Percentiles rank a stretch among this genome's conserved stretches.
These are phyloP conservation scores for Sebastiscus albofasciatus DNA, from an alignment of 2,797 vertebrate species.

Conservation along the genomic window DNA sequence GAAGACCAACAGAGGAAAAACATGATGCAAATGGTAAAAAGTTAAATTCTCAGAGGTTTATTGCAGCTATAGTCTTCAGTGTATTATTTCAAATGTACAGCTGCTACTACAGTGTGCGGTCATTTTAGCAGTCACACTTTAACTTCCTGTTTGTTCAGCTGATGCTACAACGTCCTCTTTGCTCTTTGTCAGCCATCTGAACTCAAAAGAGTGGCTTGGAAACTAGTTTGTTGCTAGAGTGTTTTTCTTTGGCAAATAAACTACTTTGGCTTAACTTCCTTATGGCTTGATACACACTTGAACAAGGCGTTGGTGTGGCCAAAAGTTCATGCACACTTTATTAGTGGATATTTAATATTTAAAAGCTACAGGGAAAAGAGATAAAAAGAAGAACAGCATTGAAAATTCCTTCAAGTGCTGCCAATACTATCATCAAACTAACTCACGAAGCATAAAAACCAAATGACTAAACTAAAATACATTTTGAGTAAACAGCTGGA, in stretches of 20 bases:
- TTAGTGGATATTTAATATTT: neutral
- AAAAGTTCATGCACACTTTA: neutral
- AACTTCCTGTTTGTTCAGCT: conserved; percentile 29
- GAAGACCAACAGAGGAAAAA: neutral
- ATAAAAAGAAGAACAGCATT: neutral
- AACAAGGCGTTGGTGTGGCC: neutral
- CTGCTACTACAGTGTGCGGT: neutral
- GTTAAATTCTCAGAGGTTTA: neutral
- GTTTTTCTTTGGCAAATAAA: neutral
- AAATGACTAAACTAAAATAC: neutral
- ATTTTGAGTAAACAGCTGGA: neutral
- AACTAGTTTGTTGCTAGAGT: neutral
- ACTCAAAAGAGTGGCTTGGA: neutral
- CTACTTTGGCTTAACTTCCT: neutral
- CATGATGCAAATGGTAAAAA: neutral
- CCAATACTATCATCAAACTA: neutral
- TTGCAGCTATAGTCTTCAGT: neutral
- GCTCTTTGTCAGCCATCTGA: neutral
- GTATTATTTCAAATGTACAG: neutral
- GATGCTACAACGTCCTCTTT: neutral
- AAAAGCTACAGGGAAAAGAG: neutral
- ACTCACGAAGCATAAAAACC: neutral
- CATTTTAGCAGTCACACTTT: neutral
- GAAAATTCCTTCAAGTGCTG: neutral
- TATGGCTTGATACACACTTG: neutral